These are phyloP conservation scores for Drosophila anomalata DNA, from an alignment of 2,888 invertebrate species.

Conservation along the genomic window DNA sequence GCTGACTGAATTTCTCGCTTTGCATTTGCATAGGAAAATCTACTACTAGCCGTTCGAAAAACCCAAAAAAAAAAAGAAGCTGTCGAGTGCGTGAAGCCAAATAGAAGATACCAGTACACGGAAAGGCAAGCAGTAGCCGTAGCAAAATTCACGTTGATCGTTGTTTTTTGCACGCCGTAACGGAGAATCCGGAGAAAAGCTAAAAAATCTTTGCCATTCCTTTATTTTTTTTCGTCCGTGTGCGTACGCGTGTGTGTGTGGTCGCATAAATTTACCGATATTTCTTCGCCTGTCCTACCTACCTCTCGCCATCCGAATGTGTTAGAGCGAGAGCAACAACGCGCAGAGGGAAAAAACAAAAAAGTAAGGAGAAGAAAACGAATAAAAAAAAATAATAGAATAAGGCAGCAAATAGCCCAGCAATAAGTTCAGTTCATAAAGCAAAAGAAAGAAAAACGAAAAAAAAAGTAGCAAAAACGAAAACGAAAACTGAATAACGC, in stretches of 20 bases:
- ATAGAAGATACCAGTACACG: not conserved
- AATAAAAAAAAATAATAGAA: not conserved
- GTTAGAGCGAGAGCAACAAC: conserved; percentile 27
- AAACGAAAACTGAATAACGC: not conserved
- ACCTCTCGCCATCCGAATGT: conserved; percentile 6
- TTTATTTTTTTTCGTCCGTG: conserved; percentile 52
- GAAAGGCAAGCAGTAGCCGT: not conserved
- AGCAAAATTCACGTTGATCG: conserved; percentile 58
- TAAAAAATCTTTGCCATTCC: conserved; percentile 29
- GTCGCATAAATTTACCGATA: conserved; percentile 69
- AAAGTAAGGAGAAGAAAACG: conserved; percentile 24
- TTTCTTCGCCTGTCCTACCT: conserved; percentile 54
- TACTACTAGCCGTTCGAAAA: not conserved
- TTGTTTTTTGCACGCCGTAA: conserved; percentile 57
- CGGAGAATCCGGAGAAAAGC: conserved; percentile 4
- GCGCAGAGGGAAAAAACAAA: conserved; percentile 27
- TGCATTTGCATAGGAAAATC: conserved; percentile 57
- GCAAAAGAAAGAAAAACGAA: not conserved
- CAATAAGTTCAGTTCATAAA: conserved; percentile 5
- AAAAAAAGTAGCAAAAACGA: not conserved
- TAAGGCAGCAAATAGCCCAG: conserved; percentile 23
- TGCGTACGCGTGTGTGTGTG: conserved; percentile 26
- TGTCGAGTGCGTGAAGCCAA: not conserved
- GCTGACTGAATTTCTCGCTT: conserved; percentile 46
- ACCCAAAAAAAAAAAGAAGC: not conserved